Base-by-base conservation (phyloP, 1,140 invertebrate species). In the Aplysia californica region DNA sequence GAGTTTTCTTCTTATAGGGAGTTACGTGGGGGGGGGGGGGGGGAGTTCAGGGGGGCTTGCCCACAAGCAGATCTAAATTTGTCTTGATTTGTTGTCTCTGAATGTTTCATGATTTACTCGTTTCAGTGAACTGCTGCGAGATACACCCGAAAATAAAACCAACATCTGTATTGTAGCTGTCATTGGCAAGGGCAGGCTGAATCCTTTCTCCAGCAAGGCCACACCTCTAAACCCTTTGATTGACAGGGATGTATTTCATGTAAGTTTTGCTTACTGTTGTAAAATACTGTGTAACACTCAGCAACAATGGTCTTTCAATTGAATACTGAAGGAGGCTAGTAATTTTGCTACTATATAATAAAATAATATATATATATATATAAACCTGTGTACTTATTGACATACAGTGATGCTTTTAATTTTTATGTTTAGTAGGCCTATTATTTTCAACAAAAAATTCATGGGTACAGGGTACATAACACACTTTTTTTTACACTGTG, bases 81-180 rank as follows among this genome's bases (percentile, higher is more conserved):
- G 10, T 61, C 26, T 61, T 61, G 15, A 26, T 61, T 18, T 10
- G 6, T 15, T 20, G 15, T 15, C 15, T 61, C 6, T 61, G 18
- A 61, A 61, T 20, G 10, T 20, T 6, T 61, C 6, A 26, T 6
- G 10, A 26, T 18, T 61, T 61, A 61, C 20, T 67, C 4, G 26
- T 38, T 67, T 68, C 15, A 68, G 23, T 18, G 0, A 41, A 18
- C 4, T 23, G 77, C 80, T 35, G 79, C 85, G 84, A 2, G 70
- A 71, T 31, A 36, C 80, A 41, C 65, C 77, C 23, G 59, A 72
- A 58, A 83, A 76, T 74, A 79, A 85, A 10, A 69, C 87, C 35
- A 88, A 90, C 79, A 91, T 94, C 26, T 91, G 94, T 74, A 88
- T 94, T 41, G 91, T 94, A 23, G 92, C 93, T 1, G 90, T 94